Percentiles rank a stretch among this genome's conserved stretches.
These are phyloP conservation scores for Cantharis nigra DNA, from an alignment of 2,888 invertebrate species.

Conservation along the genomic window DNA sequence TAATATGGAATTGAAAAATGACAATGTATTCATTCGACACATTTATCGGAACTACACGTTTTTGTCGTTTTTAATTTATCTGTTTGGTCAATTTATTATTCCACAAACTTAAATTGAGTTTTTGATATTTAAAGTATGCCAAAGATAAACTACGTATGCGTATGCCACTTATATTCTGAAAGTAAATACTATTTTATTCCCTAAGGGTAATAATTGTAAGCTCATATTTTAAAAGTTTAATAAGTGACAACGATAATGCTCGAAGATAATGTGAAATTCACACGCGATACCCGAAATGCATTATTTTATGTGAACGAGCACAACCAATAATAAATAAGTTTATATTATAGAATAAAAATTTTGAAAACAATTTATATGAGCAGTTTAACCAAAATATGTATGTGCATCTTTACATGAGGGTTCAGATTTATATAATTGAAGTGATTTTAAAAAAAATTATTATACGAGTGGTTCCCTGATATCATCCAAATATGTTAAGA, in stretches of 20 bases:
- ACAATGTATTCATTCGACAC: no score
- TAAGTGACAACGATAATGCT: not conserved
- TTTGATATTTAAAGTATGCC: not conserved
- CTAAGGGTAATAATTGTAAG: not conserved
- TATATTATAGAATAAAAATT: no score
- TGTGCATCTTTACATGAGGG: no score
- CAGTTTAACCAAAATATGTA: no score
- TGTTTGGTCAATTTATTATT: not conserved
- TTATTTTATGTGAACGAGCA: not conserved
- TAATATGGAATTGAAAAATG: no score
- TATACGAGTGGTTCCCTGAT: no score
- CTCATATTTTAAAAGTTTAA: not conserved
- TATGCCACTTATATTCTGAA: not conserved
- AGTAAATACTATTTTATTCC: not conserved
- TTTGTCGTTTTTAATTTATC: not conserved
- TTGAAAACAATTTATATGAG: no score
- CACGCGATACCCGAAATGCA: not conserved
- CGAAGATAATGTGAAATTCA: not conserved
- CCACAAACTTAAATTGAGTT: not conserved
- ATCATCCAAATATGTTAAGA: no score
- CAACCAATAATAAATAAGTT: not conserved
- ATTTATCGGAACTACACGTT: no score
- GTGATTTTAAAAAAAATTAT: no score
- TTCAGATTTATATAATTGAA: no score
- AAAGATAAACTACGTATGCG: not conserved